Evolutionary conservation across 1,140 invertebrate genomes (phyloP).

Genomic region (Lamellibrachia luymesi): DNA sequence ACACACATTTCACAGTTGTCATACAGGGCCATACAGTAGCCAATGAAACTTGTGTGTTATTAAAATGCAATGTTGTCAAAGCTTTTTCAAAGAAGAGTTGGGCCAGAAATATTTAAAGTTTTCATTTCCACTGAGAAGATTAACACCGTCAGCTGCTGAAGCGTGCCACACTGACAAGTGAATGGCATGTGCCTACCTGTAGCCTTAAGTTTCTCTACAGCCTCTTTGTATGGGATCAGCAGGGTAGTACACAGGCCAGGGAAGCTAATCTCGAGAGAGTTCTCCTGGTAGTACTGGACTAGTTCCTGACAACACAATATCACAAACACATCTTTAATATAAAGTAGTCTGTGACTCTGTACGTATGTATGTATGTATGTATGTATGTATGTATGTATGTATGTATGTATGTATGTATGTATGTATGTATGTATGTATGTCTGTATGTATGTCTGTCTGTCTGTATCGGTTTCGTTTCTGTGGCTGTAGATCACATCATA

Average conservation of each 20-base stretch:
- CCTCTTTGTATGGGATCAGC: slow-evolving; percentile 52
- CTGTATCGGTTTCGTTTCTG: too few relatives aligned
- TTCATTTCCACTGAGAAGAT: too few relatives aligned
- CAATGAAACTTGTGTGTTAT: too few relatives aligned
- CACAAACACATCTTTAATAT: background rate
- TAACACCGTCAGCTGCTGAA: too few relatives aligned
- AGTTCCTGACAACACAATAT: slow-evolving; percentile 63
- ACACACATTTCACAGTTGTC: background rate
- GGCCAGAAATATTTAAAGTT: too few relatives aligned
- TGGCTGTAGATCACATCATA: too few relatives aligned
- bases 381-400: background rate
- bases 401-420: background rate
- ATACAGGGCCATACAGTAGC: background rate
- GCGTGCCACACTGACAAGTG: background rate
- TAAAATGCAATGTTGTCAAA: too few relatives aligned
- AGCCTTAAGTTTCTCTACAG: slow-evolving; percentile 22
- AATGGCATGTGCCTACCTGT: background rate
- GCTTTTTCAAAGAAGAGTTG: too few relatives aligned
- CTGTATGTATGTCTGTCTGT: too few relatives aligned
- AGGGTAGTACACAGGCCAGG: slow-evolving; percentile 56
- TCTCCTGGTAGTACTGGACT: slow-evolving; percentile 84
- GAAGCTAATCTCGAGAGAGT: slow-evolving; percentile 87
- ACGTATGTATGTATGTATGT: slow-evolving; percentile 1
- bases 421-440: too few relatives aligned
- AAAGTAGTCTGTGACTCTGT: background rate